These are phyloP conservation scores for Drosophila rellima DNA, from an alignment of 2,888 invertebrate genomes.

Conservation along the genomic window DNA sequence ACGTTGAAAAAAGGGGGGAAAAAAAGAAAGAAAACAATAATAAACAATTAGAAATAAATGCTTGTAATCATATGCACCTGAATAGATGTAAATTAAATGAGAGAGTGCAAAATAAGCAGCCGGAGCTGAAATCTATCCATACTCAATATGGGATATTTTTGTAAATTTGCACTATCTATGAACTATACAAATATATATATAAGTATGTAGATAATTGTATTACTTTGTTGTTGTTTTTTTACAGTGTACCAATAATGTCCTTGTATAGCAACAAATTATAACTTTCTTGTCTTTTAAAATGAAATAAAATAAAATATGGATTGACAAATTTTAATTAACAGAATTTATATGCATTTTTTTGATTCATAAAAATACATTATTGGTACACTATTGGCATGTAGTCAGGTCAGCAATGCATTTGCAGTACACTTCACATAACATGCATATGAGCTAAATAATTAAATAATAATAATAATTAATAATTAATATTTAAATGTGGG, in stretches of 20 bases:
- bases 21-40: conserved; percentile 70
- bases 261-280: no score
- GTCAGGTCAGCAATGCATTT: neutral
- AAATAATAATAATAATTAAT: no score
- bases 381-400: conserved; percentile 7
- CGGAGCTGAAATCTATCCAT: conserved; percentile 20
- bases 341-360: neutral
- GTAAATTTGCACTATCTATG: conserved; percentile 43
- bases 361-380: neutral
- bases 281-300: no score
- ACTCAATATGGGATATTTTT: conserved; percentile 10
- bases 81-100: conserved; percentile 22
- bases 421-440: conserved; percentile 44
- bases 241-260: neutral
- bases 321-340: no score
- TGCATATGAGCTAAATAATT: conserved; percentile 23
- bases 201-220: neutral
- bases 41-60: conserved; percentile 73
- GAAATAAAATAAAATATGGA: no score
- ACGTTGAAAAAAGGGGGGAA: conserved; percentile 52
- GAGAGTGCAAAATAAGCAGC: conserved; percentile 39
- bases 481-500: neutral
- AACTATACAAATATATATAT: conserved; percentile 20
- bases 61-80: conserved; percentile 45
- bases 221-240: neutral